Percentiles rank a stretch among this genome's conserved stretches.
These are phyloP conservation scores for Drosophila prosaltans DNA, from an alignment of 1,140 invertebrate genomes.

Conservation along the genomic window DNA sequence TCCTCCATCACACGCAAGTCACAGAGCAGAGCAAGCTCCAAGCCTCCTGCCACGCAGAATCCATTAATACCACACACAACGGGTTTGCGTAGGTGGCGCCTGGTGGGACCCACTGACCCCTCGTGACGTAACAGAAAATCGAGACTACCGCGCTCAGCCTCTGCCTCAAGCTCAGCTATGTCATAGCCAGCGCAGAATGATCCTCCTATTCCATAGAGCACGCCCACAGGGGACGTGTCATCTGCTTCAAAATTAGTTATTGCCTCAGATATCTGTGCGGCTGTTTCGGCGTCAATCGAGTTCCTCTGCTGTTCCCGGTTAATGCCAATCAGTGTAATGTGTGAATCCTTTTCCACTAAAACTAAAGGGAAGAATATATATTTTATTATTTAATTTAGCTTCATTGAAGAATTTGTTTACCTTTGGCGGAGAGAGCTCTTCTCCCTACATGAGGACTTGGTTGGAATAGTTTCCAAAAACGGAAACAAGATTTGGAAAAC, in stretches of 20 bases:
- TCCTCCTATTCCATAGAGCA: slow-evolving; percentile 94
- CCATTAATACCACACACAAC: slow-evolving; percentile 93
- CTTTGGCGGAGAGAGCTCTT: neutral
- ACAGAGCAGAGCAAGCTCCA: slow-evolving; percentile 95
- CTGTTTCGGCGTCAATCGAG: slow-evolving; percentile 88
- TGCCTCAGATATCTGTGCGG: slow-evolving; percentile 87
- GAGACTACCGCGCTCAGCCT: slow-evolving; percentile 59
- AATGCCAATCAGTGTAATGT: slow-evolving; percentile 91
- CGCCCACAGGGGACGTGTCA: slow-evolving; percentile 86
- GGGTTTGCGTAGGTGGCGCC: slow-evolving; percentile 89
- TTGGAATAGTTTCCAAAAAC: neutral
- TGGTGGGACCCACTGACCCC: slow-evolving; percentile 84
- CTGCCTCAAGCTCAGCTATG: slow-evolving; percentile 86
- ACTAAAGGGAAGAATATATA: slow-evolving; percentile 21
- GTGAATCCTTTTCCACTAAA: slow-evolving; percentile 83
- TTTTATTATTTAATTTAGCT: neutral
- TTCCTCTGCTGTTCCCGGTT: slow-evolving; percentile 93
- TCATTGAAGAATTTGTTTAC: too few relatives aligned
- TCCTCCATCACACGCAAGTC: slow-evolving; percentile 95
- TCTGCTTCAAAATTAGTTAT: slow-evolving; percentile 92
- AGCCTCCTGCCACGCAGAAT: slow-evolving; percentile 93
- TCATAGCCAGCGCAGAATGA: slow-evolving; percentile 96
- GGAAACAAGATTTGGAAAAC: neutral
- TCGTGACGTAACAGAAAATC: slow-evolving; percentile 68
- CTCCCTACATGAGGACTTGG: neutral